phyloP scores from a whole-genome alignment of 2,113 vertebrate species.

The Platysternon megacephalum region DNA sequence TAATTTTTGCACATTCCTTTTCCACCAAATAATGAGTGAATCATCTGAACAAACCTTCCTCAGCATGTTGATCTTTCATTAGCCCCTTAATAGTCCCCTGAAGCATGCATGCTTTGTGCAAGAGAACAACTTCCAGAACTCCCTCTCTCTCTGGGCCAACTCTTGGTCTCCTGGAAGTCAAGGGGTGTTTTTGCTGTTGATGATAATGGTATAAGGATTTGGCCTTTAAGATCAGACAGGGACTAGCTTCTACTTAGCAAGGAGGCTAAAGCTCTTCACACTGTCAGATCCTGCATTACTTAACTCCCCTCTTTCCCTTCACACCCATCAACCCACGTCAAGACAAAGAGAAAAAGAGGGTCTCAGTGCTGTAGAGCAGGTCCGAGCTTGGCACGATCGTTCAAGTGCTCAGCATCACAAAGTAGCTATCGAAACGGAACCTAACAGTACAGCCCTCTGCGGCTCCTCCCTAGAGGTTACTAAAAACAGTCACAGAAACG shows the following conservation, averaged over 20 bases:
- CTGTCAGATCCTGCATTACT: not conserved
- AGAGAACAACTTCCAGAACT: not conserved
- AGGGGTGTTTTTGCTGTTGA: not conserved
- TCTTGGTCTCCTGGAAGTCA: not conserved
- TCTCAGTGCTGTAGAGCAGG: no score
- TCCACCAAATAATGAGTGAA: not conserved
- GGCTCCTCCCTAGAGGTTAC: not conserved
- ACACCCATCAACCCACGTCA: not conserved
- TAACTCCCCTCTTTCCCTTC: accelerated
- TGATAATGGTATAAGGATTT: accelerated
- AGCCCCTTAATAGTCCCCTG: not conserved
- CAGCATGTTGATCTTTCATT: not conserved
- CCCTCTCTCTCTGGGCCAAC: not conserved
- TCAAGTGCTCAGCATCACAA: accelerated
- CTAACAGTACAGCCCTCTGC: not conserved
- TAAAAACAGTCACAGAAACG: not conserved
- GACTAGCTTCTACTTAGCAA: not conserved
- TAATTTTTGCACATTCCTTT: not conserved
- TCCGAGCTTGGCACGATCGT: not conserved
- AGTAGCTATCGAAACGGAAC: not conserved
- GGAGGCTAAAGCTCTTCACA: not conserved
- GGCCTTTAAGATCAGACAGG: not conserved
- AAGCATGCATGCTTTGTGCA: not conserved
- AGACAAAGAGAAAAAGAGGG: not conserved
- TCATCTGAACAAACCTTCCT: not conserved